phyloP scores from a whole-genome alignment of 2,888 invertebrate species.

The Campoplex capitator region DNA sequence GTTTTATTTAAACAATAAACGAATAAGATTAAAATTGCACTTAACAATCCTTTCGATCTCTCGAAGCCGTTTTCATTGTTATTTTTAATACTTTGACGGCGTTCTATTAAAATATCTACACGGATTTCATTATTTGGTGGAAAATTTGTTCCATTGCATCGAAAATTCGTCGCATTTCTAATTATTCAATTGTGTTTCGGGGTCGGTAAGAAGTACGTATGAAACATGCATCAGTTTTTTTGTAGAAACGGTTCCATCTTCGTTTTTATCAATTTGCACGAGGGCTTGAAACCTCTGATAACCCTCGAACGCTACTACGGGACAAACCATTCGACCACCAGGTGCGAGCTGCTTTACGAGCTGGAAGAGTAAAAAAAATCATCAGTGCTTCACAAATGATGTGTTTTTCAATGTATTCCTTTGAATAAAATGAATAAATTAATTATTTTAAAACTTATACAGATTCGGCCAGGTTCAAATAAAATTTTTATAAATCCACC shows the following conservation, averaged over 20 bases:
- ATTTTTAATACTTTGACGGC: neutral
- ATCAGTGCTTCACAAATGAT: constrained; percentile 1
- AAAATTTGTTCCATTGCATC: constrained; percentile 52
- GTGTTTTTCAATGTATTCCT: neutral
- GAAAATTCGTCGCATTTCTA: constrained; percentile 25
- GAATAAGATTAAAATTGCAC: constrained; percentile 31
- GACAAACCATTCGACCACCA: constrained; percentile 96
- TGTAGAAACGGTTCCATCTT: constrained; percentile 91
- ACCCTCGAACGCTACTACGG: constrained; percentile 94
- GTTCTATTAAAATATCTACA: constrained; percentile 12
- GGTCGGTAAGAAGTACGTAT: constrained; percentile 98
- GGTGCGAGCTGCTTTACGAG: constrained; percentile 94
- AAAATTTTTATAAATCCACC: neutral
- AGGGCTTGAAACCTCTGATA: constrained; percentile 87
- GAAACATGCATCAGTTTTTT: constrained; percentile 97
- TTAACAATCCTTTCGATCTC: neutral
- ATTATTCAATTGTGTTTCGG: constrained; percentile 87
- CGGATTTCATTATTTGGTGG: constrained; percentile 20
- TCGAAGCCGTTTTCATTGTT: neutral
- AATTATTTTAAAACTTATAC: neutral
- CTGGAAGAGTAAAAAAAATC: constrained; percentile 84
- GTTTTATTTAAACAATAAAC: constrained; percentile 23
- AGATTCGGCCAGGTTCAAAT: neutral
- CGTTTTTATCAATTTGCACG: constrained; percentile 93
- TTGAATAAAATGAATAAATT: neutral